Evolutionary conservation across 1,140 invertebrate genomes (phyloP).

Genomic region (Sitobion miscanthi): DNA sequence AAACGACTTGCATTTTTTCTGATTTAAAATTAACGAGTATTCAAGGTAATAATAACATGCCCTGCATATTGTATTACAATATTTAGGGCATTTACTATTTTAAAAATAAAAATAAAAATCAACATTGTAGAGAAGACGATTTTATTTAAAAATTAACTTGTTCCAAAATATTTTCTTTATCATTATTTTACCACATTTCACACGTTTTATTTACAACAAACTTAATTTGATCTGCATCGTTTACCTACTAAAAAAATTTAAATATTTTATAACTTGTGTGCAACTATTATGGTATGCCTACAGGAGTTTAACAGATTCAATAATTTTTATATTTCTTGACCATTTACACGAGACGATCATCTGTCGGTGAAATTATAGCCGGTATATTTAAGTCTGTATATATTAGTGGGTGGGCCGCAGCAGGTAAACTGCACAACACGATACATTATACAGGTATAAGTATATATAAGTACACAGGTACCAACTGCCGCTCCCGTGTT

Average conservation of each 20-base stretch:
- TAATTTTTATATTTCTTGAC: background rate
- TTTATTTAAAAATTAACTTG: background rate
- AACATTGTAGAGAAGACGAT: background rate
- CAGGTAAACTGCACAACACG: background rate
- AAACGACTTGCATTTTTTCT: constrained; percentile 11
- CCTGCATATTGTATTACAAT: background rate
- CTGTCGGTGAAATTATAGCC: background rate
- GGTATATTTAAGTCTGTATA: background rate
- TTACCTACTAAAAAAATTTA: background rate
- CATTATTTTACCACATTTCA: background rate
- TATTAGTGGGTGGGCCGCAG: background rate
- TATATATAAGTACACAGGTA: background rate
- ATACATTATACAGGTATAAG: background rate
- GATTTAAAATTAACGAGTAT: background rate
- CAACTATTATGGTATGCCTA: background rate
- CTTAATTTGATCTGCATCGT: background rate
- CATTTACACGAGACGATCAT: background rate
- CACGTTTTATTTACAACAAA: background rate
- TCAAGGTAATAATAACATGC: background rate
- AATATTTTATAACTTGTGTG: background rate
- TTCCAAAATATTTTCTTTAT: background rate
- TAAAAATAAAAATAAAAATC: background rate
- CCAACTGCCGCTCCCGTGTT: background rate
- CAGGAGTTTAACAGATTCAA: background rate
- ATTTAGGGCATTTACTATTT: background rate